Evolutionary conservation across 2,888 invertebrate genomes (phyloP), one percentile per base, ranked within the genome.

Genomic region (Himalopsyche kuldschensis): DNA sequence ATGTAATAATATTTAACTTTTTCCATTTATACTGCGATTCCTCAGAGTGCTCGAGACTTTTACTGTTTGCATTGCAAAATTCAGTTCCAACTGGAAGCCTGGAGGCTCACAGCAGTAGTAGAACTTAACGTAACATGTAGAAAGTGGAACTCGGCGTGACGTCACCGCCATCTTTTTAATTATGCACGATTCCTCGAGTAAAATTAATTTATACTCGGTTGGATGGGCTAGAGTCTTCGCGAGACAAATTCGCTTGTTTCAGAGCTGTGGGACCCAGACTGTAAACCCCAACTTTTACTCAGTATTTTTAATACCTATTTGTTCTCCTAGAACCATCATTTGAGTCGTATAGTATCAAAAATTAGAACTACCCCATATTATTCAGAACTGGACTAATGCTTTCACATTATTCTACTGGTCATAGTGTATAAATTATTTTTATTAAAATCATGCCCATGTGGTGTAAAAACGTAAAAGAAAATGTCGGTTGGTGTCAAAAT

Each of bases 81-180:
- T 24, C 69, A 69, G 69, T 69, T 69, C n/a, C 69, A 69, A 69
- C 69, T 20, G 3, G 69, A 10, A 69, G 69, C 69, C 69, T 69
- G 24, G 27, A 69, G 69, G 69, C 69, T 69, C 11, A 15, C 69
- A 30, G 69, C 69, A 69, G 27, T 27, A 69, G 69, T n/a, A 15
- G 30, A 69, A 69, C 27, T 69, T 69, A 27, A 27, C 69, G 20
- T 69, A 27, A 69, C 69, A 69, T 69, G 24, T 30, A 30, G 69
- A 69, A 69, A 69, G 69, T 69, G 27, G 69, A 69, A 69, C 69
- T 69, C 10, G 69, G 69, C 24, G 69, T 69, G 31, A 47, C 75
- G 80, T 80, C 80, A 80, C 75, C 75, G 80, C 75, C 80, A 31
- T 31, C 79, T 79, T 79, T 80, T 80, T 80, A 30, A 83, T 47